Conservation (phyloP, 2,888 invertebrate species). For the Podotricha telesiphe region DNA sequence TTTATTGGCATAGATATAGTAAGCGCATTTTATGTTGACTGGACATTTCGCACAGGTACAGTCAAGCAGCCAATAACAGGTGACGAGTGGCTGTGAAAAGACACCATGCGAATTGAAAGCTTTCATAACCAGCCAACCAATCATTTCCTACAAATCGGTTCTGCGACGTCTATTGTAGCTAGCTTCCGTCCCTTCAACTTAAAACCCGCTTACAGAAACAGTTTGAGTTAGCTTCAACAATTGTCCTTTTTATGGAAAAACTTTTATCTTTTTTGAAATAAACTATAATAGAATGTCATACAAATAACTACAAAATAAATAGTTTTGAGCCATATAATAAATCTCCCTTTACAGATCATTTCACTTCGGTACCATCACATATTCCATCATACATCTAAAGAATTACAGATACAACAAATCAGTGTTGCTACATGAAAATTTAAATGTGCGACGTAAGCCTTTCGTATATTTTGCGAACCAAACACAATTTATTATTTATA, state of each 20-base stretch:
- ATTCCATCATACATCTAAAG: conserved; percentile 35
- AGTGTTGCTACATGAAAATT: conserved; percentile 58
- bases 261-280: not conserved
- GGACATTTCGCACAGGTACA: too few relatives aligned
- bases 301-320: conserved; percentile 1
- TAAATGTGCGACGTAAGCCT: conserved; percentile 73
- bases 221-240: too few relatives aligned
- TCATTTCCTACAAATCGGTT: too few relatives aligned
- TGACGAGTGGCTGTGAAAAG: too few relatives aligned
- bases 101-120: too few relatives aligned
- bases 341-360: not conserved
- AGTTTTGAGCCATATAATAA: conserved; percentile 14
- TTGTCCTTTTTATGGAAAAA: conserved; percentile 2
- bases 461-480: conserved; percentile 57
- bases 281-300: not conserved
- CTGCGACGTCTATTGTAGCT: too few relatives aligned
- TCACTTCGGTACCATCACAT: conserved; percentile 29
- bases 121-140: too few relatives aligned
- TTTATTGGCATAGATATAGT: conserved; percentile 11
- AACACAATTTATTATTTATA: conserved; percentile 49
- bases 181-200: too few relatives aligned
- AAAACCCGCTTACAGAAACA: too few relatives aligned
- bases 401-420: conserved; percentile 55
- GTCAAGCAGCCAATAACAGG: too few relatives aligned
- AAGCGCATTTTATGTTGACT: too few relatives aligned